These are phyloP conservation scores for Antedon mediterranea DNA, from an alignment of 53 echinoderm and acorn worm species.

Conservation along the genomic window DNA sequence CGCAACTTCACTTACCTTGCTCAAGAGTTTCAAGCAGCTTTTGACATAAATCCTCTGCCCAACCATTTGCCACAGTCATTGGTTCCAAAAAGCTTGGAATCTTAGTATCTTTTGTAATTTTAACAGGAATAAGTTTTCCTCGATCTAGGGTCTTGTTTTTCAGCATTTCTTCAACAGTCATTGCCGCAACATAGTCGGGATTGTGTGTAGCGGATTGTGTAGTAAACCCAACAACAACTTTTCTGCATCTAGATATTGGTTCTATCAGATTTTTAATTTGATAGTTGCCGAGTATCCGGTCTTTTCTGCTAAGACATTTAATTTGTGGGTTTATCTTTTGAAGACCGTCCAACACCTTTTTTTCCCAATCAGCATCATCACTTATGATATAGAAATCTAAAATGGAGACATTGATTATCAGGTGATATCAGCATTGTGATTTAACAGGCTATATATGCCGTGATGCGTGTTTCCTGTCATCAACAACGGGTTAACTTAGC, in stretches of 20 bases:
- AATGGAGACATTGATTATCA: no score
- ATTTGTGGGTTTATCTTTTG: not conserved
- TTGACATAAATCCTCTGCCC: not conserved
- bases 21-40: no score
- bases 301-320: not conserved
- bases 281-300: not conserved
- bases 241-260: not conserved
- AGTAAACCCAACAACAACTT: not conserved
- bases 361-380: not conserved
- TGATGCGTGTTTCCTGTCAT: no score
- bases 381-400: conserved; percentile 1
- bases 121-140: not conserved
- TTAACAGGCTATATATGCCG: no score
- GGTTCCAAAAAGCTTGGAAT: not conserved
- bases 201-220: not conserved
- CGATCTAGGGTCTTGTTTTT: not conserved
- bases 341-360: not conserved
- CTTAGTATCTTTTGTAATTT: not conserved
- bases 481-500: no score
- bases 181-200: not conserved
- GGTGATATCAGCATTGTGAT: no score
- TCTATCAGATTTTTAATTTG: not conserved
- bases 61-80: not conserved
- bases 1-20: no score
- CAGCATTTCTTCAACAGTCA: not conserved